phyloP scores from a whole-genome alignment of 2,797 vertebrate genomes.

The Balearica regulorum region DNA sequence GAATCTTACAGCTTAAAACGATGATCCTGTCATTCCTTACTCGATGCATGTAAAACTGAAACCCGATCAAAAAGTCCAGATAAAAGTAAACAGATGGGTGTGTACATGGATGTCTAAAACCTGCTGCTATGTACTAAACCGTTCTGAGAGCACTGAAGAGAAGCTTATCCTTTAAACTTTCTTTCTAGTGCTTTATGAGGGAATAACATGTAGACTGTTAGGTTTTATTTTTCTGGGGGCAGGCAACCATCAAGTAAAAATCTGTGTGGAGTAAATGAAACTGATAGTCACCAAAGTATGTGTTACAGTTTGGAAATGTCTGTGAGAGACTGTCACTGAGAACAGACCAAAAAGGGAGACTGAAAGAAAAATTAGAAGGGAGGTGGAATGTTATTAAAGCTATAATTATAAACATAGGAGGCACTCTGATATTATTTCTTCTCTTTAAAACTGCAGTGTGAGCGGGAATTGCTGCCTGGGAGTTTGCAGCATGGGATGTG shows the following conservation, averaged over 20 bases:
- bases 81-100: neutral
- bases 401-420: neutral
- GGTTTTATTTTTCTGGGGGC: neutral
- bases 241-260: neutral
- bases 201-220: neutral
- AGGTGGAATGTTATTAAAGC: constrained; percentile 27
- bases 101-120: neutral
- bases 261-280: neutral
- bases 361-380: neutral
- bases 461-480: neutral
- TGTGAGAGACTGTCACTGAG: neutral
- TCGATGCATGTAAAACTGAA: neutral
- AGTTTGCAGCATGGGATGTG: neutral
- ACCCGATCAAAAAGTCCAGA: neutral
- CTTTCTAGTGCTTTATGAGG: neutral
- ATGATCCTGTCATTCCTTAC: neutral
- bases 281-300: neutral
- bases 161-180: neutral
- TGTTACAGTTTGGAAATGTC: neutral
- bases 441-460: neutral
- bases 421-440: neutral
- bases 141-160: neutral
- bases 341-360: neutral
- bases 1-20: neutral
- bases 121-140: neutral